Evolutionary conservation across 2,113 vertebrate genomes (phyloP).

Genomic region (Tapirus terrestris): DNA sequence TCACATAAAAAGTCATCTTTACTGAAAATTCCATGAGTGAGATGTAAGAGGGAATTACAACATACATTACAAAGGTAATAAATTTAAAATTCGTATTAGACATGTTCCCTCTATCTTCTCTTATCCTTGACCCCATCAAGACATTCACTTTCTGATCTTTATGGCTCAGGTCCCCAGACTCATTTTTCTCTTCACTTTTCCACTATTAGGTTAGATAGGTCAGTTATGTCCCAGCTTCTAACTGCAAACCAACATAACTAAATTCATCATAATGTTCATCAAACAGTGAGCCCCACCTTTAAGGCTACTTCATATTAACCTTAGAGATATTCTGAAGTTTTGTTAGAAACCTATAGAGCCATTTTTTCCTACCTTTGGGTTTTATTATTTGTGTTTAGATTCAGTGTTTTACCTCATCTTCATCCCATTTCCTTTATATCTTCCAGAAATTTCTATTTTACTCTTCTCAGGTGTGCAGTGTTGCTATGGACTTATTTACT

Average conservation of each 20-base stretch:
- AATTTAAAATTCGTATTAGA: neutral
- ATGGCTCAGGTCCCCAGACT: neutral
- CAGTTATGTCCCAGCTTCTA: neutral
- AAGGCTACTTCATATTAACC: neutral
- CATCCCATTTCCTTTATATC: neutral
- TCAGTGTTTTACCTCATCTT: neutral
- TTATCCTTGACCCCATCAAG: neutral
- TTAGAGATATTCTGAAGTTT: neutral
- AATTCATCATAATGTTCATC: no score
- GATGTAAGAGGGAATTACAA: neutral
- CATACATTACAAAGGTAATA: neutral
- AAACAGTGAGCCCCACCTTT: neutral
- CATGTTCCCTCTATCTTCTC: rapidly evolving
- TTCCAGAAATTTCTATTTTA: neutral
- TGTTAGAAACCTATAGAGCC: neutral
- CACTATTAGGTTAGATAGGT: neutral
- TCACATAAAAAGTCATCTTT: neutral
- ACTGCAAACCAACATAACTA: neutral
- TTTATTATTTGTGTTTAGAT: neutral
- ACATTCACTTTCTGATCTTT: no score
- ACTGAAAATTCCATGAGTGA: neutral
- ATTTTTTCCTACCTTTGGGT: neutral
- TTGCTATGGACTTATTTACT: neutral
- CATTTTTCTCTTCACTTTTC: neutral
- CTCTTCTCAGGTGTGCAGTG: neutral